These are phyloP conservation scores for Drosophila serrata DNA, from an alignment of 1,140 invertebrate species.

Conservation along the genomic window DNA sequence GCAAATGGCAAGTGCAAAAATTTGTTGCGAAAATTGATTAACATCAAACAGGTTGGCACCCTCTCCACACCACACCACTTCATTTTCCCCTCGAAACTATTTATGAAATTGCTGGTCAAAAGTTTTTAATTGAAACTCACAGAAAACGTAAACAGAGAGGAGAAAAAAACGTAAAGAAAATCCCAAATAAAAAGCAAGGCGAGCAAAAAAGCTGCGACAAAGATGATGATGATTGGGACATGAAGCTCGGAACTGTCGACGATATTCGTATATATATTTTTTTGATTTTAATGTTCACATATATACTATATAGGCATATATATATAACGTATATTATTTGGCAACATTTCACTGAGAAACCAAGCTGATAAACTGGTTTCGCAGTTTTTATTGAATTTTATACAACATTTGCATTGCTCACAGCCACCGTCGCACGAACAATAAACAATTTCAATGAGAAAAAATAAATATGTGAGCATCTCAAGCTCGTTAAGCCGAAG, in stretches of 20 bases:
- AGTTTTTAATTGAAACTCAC: constrained; percentile 72
- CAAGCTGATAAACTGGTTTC: constrained; percentile 72
- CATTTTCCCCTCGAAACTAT: constrained; percentile 28
- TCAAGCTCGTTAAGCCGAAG: constrained; percentile 41
- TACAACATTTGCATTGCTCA: constrained; percentile 71
- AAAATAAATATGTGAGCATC: constrained; percentile 44
- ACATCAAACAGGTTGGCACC: constrained; percentile 74
- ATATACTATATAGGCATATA: constrained; percentile 1
- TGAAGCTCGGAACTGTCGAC: constrained; percentile 29
- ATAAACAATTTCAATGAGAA: constrained; percentile 72
- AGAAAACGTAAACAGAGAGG: constrained; percentile 40
- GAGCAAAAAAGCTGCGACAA: constrained; percentile 54
- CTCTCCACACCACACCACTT: neutral
- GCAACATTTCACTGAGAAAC: constrained; percentile 62
- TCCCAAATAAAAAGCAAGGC: constrained; percentile 39
- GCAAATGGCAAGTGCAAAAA: constrained; percentile 80
- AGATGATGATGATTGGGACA: constrained; percentile 54
- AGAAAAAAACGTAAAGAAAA: constrained; percentile 15
- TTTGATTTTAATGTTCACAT: constrained; percentile 17
- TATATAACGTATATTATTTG: constrained; percentile 44
- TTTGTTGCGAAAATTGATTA: constrained; percentile 83
- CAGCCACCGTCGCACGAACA: constrained; percentile 32
- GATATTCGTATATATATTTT: constrained; percentile 13
- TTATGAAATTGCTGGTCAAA: constrained; percentile 70
- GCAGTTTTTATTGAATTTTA: constrained; percentile 73